phyloP scores from a whole-genome alignment of 2,888 invertebrate species.

The Andrena bicolor region DNA sequence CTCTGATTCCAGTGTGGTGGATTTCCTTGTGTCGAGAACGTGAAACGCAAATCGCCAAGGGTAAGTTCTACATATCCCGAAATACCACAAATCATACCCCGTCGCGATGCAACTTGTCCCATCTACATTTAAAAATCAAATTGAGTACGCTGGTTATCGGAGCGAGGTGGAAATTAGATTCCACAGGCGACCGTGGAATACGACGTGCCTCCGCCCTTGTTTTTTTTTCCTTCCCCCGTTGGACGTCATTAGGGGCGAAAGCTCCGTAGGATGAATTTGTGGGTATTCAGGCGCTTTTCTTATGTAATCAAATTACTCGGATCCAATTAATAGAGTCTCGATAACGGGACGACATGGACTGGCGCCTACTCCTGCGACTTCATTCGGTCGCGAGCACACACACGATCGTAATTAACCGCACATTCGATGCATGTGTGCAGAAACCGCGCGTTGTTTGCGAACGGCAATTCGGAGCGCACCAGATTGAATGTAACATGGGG shows the following conservation, averaged over 20 bases:
- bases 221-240: constrained; percentile 3
- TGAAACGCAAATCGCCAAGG: constrained; percentile 80
- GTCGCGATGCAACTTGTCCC: neutral
- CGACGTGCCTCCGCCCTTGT: neutral
- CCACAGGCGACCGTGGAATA: neutral
- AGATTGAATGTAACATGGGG: constrained; percentile 65
- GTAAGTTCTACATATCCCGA: constrained; percentile 72
- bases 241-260: constrained; percentile 1
- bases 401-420: constrained; percentile 67
- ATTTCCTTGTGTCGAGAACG: constrained; percentile 79
- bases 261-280: constrained; percentile 65
- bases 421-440: constrained; percentile 64
- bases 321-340: constrained; percentile 76
- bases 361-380: constrained; percentile 37
- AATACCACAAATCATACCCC: neutral
- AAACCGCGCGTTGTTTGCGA: constrained; percentile 68
- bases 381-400: constrained; percentile 40
- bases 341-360: constrained; percentile 57
- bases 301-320: constrained; percentile 74
- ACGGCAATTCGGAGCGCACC: constrained; percentile 65
- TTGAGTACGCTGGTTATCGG: too few species aligned
- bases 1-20: constrained; percentile 81
- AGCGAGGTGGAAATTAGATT: neutral
- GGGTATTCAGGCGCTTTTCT: constrained; percentile 73
- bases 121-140: too few species aligned